These are phyloP conservation scores for Oncorhynchus tshawytscha DNA, from an alignment of 2,113 vertebrate species.

Conservation along the genomic window DNA sequence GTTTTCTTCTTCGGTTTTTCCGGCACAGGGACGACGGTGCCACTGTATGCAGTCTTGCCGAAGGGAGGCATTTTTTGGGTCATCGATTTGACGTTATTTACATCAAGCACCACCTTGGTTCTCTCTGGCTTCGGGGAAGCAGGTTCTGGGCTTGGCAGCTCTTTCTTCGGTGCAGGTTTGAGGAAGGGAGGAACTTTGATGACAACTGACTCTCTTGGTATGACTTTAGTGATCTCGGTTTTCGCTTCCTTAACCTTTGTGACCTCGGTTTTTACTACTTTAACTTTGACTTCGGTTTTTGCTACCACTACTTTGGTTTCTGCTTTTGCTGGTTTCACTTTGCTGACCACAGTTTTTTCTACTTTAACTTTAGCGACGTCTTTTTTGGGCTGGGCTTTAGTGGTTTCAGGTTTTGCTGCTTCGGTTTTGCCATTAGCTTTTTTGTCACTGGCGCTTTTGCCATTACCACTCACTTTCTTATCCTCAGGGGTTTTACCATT, in stretches of 20 bases:
- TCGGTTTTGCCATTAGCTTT: conserved; percentile 54
- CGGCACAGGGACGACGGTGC: conserved; percentile 41
- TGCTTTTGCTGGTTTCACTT: background rate
- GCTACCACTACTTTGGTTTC: conserved; percentile 16
- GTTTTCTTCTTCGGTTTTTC: conserved; percentile 61
- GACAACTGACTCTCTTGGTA: conserved; percentile 32
- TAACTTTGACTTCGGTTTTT: background rate
- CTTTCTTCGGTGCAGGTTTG: conserved; percentile 46
- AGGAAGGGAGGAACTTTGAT: conserved; percentile 25
- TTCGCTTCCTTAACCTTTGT: background rate
- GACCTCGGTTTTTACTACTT: background rate
- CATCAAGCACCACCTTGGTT: conserved; percentile 44
- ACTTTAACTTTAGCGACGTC: conserved; percentile 47
- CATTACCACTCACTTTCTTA: too few relatives aligned
- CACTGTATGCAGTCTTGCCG: conserved; percentile 60
- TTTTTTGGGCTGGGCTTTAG: conserved; percentile 39
- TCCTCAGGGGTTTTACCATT: too few relatives aligned
- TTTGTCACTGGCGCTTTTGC: conserved; percentile 46
- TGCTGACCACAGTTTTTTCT: conserved; percentile 4
- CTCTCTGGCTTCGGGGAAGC: conserved; percentile 60
- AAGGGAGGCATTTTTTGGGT: conserved; percentile 73
- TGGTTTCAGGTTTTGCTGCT: conserved; percentile 49
- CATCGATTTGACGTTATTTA: conserved; percentile 64
- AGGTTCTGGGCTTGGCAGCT: conserved; percentile 32
- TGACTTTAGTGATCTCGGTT: background rate